Conservation (phyloP, 2,888 invertebrate species). For the Hemistola chrysoprasaria region DNA sequence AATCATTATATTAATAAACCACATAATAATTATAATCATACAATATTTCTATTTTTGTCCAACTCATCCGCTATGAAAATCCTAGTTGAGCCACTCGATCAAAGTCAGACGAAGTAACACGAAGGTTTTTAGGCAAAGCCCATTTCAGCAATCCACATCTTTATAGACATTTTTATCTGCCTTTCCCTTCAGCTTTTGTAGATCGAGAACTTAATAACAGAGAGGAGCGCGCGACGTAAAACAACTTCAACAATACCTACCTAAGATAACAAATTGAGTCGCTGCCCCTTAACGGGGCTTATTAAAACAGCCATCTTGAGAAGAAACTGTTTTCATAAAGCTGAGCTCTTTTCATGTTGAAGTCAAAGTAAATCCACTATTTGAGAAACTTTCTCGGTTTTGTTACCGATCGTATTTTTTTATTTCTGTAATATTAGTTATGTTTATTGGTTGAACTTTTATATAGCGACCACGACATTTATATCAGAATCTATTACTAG, state of each 20-base stretch:
- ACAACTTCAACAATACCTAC: slow-evolving; percentile 11
- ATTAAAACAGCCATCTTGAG: slow-evolving; percentile 49
- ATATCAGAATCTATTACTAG: too few species aligned
- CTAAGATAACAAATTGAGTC: slow-evolving; percentile 23
- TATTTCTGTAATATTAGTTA: background rate
- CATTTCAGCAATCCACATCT: background rate
- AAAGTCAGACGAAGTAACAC: too few species aligned
- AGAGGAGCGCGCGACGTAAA: slow-evolving; percentile 6
- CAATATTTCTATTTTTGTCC: too few species aligned
- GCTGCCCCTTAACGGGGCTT: slow-evolving; percentile 44
- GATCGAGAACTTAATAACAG: slow-evolving; percentile 14
- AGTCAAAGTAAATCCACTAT: slow-evolving; percentile 41
- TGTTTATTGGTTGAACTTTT: too few species aligned
- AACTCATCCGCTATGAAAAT: too few species aligned
- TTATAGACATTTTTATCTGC: slow-evolving; percentile 2
- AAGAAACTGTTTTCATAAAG: slow-evolving; percentile 53
- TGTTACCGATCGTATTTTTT: background rate
- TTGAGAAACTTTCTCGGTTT: too few species aligned
- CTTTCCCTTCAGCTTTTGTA: slow-evolving; percentile 7
- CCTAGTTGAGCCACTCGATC: too few species aligned
- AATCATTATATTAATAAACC: too few species aligned
- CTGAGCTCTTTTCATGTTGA: slow-evolving; percentile 38
- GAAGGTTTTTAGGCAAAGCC: too few species aligned
- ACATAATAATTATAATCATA: too few species aligned
- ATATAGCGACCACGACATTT: too few species aligned